Conservation (phyloP, 1,140 invertebrate genomes). For the Adelges cooleyi region DNA sequence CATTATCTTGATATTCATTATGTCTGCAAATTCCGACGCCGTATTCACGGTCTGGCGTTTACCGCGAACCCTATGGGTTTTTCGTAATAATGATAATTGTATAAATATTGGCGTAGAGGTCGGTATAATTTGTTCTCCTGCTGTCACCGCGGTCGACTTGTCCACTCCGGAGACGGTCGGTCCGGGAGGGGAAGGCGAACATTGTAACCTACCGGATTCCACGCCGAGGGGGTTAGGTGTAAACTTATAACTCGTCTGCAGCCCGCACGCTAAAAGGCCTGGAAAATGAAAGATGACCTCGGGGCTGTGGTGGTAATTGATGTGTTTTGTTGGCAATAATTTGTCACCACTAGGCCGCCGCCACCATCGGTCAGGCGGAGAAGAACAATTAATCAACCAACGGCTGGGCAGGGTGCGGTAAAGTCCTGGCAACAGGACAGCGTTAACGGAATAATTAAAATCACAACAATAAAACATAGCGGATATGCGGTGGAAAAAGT, state of each 20-base stretch:
- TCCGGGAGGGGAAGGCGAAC: neutral
- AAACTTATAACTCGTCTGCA: conserved; percentile 6
- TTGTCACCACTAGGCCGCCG: neutral
- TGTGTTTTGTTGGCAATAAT: conserved; percentile 17
- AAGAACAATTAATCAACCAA: conserved; percentile 5
- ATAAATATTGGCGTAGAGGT: no score
- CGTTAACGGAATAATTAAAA: conserved; percentile 19
- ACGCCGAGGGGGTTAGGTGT: conserved; percentile 1
- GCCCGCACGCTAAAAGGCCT: neutral
- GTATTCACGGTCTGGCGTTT: no score
- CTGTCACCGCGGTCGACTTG: no score
- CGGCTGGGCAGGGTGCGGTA: neutral
- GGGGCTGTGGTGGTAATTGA: conserved; percentile 19
- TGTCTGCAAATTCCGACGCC: no score
- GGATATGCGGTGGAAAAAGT: neutral
- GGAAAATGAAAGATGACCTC: conserved; percentile 22
- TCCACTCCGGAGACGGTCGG: neutral
- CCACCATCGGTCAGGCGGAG: conserved; percentile 5
- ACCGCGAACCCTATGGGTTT: no score
- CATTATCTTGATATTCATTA: no score
- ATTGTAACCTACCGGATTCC: neutral
- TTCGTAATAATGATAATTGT: no score
- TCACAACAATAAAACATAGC: conserved; percentile 6
- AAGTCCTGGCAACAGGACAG: conserved; percentile 5
- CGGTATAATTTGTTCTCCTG: no score